Conservation (phyloP, 2,888 invertebrate species). For the Oxystoma pomonae region DNA sequence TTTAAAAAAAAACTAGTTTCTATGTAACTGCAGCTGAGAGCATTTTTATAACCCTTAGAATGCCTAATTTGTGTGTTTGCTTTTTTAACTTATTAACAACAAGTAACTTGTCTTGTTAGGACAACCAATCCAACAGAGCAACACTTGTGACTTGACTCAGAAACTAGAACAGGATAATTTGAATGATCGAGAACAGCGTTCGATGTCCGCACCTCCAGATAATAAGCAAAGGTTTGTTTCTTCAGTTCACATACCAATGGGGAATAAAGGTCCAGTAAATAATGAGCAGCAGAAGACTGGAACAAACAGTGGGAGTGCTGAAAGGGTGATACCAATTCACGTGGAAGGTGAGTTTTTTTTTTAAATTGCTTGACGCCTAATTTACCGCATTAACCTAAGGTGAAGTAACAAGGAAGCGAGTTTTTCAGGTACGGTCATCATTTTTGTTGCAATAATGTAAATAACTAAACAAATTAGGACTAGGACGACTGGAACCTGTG, state of each 20-base stretch:
- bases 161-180: constrained; percentile 52
- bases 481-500: no score
- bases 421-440: no score
- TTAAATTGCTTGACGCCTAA: no score
- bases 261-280: constrained; percentile 36
- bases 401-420: no score
- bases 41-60: no score
- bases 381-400: no score
- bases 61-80: no score
- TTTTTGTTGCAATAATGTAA: no score
- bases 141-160: constrained; percentile 76
- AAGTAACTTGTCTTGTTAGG: constrained; percentile 11
- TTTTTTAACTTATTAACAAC: neutral
- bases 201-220: constrained; percentile 78
- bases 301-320: constrained; percentile 49
- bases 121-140: constrained; percentile 50
- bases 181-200: constrained; percentile 62
- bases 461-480: no score
- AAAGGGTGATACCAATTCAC: constrained; percentile 83
- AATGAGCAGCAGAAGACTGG: constrained; percentile 27
- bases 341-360: constrained; percentile 70
- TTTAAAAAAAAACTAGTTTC: no score
- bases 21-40: no score
- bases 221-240: constrained; percentile 42
- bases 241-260: constrained; percentile 44